Percentiles rank a stretch among this genome's conserved stretches.
Evolutionary conservation across 2,797 vertebrate species (phyloP).

Genomic region (Todus mexicanus): DNA sequence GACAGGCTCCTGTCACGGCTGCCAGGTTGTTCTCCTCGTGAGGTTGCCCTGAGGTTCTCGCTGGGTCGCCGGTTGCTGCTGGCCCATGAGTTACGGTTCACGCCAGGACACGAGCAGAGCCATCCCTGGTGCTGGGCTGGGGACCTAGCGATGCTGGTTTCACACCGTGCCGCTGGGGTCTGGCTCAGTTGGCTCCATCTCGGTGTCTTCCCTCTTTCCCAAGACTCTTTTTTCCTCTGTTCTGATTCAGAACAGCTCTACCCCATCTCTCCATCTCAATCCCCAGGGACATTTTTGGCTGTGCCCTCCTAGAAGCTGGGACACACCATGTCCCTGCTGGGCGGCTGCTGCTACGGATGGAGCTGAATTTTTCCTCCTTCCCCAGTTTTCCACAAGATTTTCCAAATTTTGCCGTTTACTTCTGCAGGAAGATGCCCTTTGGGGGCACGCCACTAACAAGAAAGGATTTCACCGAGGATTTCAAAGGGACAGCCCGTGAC

Average conservation of each 20-base stretch:
- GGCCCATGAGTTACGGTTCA: fast-evolving
- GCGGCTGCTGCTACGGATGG: neutral
- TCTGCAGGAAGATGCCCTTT: neutral
- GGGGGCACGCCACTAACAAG: neutral
- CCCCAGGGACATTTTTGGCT: neutral
- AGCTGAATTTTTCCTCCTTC: neutral
- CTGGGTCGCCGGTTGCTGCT: neutral
- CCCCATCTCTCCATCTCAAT: neutral
- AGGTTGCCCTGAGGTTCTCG: neutral
- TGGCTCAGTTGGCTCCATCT: neutral
- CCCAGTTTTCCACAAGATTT: neutral
- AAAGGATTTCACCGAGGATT: neutral
- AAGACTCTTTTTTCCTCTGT: neutral
- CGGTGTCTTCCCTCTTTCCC: neutral
- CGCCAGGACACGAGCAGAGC: neutral
- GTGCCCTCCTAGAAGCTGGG: neutral
- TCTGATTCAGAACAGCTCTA: neutral
- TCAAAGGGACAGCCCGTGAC: neutral
- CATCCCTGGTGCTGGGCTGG: fast-evolving
- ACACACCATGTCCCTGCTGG: neutral
- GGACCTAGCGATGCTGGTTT: neutral
- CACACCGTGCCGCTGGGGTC: fast-evolving
- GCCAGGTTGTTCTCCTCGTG: neutral
- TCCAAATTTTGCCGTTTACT: neutral
- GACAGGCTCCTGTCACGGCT: fast-evolving